phyloP scores from a whole-genome alignment of 2,113 vertebrate genomes.

The Rhinichthys klamathensis region DNA sequence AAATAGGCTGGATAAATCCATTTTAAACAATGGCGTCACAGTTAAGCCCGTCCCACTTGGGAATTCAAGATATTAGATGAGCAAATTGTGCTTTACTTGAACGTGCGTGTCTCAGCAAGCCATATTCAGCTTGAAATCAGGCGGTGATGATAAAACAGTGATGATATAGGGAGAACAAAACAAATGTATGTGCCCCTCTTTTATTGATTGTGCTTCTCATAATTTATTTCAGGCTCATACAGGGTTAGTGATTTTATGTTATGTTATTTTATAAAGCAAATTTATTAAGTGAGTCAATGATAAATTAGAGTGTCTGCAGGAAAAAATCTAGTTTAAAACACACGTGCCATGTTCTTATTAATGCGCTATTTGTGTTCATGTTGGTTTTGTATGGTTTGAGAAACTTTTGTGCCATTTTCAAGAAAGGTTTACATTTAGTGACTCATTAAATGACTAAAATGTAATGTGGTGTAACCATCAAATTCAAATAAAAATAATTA shows the following conservation, averaged over 20 bases:
- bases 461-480: no score
- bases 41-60: neutral
- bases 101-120: neutral
- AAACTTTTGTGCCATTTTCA: neutral
- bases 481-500: neutral
- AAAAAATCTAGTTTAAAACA: neutral
- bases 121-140: neutral
- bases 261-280: neutral
- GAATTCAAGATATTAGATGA: neutral
- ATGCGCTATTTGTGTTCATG: neutral
- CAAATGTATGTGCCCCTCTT: neutral
- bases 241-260: neutral
- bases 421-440: neutral
- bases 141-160: neutral
- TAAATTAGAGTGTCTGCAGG: neutral
- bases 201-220: neutral
- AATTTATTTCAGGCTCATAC: neutral
- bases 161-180: neutral
- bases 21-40: slow-evolving; percentile 11
- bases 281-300: neutral
- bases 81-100: slow-evolving; percentile 15
- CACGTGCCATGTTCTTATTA: neutral
- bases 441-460: neutral
- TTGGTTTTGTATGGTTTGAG: neutral
- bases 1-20: neutral